Evolutionary conservation across 2,888 invertebrate genomes (phyloP), one percentile per base, ranked within the genome.

Genomic region (Sisyra terminalis): DNA sequence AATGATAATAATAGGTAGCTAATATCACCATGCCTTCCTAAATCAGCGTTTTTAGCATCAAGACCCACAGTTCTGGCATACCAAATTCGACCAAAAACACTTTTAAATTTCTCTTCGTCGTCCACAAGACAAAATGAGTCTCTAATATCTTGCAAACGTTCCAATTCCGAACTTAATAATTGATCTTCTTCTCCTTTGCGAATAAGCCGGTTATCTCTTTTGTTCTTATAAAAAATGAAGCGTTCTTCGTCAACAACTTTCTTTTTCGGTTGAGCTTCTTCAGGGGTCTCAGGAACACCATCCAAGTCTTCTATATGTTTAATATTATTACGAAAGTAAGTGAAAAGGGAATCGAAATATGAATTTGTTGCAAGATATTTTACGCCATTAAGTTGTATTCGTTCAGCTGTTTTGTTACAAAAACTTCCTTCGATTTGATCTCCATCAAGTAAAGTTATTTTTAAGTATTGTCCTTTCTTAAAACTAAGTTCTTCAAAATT

Each of bases 391-490:
- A 37, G 9, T 7, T 3, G 7, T 4, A 37, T 37, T n/a, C 37
- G 37, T 18, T n/a, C 18, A 1, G 16, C 11, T 9, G 14, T n/a
- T 3, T 10, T 18, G 11, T 17, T 37, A 3, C 16, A 11, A 14
- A 37, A 6, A 17, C 16, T 37, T 8, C 37, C 37, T 37, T 37
- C 37, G 17, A 17, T 17, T 37, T 37, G 17, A 18, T 17, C 17
- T n/a, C 37, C 37, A 17, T 37, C 37, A 3, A 17, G n/a, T 17
- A 37, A 37, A n/a, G 18, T 18, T 3, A 37, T 8, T 11, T n/a
- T 16, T 10, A 37, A 17, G 15, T 37, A 17, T 18, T 37, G 37
- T 18, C 37, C 37, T 18, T 16, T 16, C 5, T 16, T 17, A 11
- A 37, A 18, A 6, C 4, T 32, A 6, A 6, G n/a, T 6, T 32